Evolutionary conservation across 2,888 invertebrate species (phyloP), one percentile per base, ranked within the genome.

Genomic region (Papilio demoleus): DNA sequence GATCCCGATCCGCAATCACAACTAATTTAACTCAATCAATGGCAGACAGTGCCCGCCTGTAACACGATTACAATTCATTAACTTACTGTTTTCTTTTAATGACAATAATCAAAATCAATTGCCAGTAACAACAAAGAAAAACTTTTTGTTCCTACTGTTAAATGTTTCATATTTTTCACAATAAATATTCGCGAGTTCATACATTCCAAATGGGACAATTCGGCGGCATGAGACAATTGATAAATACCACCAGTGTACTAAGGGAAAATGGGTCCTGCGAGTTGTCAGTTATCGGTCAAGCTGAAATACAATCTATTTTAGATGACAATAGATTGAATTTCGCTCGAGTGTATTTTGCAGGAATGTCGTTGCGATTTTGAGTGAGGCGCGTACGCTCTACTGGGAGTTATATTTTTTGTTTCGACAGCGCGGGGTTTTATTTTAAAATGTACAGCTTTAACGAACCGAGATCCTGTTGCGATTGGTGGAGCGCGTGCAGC

Each of bases 191-290:
- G 81, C 83, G 79, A 82, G 79, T 83, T 81, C 80, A 83, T 82
- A 17, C 31, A 86, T 83, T 85, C 82, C 81, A 88, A 89, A 87
- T 89, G 87, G 88, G 88, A 81, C 88, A 88, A 88, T 89, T 82
- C 87, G 86, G 86, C 88, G 87, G 87, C 89, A 87, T 86, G 9
- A 87, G 88, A 88, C 88, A 88, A 90, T 90, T 88, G 86, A 88
- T 88, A 90, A 86, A 88, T 90, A 90, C 87, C 84, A 81, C 77
- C 79, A 77, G 72, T 77, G 77, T 79, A 78, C 74, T 69, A 73
- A 72, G 70, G 71, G 70, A 69, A 72, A 66, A 70, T 65, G 70
- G 61, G 72, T 73, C 73, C 75, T 70, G 65, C 82, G 81, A 73
- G 81, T 71, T 79, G 71, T 76, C 81, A 77, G 76, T 67, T 65